phyloP scores from a whole-genome alignment of 2,113 vertebrate species.

The Osmerus mordax region DNA sequence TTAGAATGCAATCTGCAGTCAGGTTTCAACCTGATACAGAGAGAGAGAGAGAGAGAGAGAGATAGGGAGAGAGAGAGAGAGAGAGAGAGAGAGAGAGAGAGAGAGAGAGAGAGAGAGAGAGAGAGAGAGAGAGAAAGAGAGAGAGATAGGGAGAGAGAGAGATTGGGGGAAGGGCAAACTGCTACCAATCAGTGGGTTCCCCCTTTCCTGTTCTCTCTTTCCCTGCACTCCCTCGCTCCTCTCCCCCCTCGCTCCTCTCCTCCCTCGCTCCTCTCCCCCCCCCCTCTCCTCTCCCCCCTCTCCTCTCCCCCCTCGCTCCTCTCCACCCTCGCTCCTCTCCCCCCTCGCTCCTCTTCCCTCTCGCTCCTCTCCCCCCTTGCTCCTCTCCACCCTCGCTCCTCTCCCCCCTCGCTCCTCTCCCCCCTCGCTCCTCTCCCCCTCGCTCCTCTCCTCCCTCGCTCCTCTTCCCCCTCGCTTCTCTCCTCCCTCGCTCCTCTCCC shows the following conservation, averaged over 20 bases:
- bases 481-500: background rate
- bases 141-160: constrained; percentile 4
- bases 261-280: no score
- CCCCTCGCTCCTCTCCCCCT: background rate
- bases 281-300: background rate
- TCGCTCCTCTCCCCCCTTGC: background rate
- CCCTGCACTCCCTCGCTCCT: background rate
- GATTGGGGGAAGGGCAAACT: constrained; percentile 41
- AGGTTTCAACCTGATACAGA: constrained; percentile 36
- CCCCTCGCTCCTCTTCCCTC: background rate
- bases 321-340: constrained; percentile 3
- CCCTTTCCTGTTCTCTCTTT: background rate
- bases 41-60: constrained; percentile 1
- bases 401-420: no score
- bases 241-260: constrained; percentile 11
- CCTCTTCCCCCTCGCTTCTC: constrained; percentile 7
- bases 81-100: constrained; percentile 13
- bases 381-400: no score
- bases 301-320: background rate
- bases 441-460: constrained; percentile 6
- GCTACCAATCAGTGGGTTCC: constrained; percentile 8
- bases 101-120: constrained; percentile 1
- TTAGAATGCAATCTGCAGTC: constrained; percentile 50
- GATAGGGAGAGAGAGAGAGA: constrained; percentile 16
- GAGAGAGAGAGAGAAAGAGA: constrained; percentile 2